Conservation (phyloP, 2,797 vertebrate species). For the Malacoraja senta region DNA sequence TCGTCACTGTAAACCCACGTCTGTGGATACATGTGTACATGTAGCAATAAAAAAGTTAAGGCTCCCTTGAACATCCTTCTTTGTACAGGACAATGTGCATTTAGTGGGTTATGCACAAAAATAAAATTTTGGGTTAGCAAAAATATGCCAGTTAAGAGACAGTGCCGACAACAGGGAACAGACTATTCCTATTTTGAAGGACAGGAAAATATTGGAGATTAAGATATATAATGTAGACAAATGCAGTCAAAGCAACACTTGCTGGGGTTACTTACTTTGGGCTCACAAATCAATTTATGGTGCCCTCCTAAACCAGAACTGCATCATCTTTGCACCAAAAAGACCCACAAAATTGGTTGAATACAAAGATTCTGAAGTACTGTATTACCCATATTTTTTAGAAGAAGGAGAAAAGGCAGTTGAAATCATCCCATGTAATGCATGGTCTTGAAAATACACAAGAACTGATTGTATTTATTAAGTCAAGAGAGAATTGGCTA, state of each 20-base stretch:
- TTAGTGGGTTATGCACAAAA: not conserved
- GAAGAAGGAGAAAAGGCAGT: not conserved
- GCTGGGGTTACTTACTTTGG: not conserved
- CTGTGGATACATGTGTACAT: not conserved
- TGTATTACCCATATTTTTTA: not conserved
- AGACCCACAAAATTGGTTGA: not conserved
- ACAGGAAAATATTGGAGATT: not conserved
- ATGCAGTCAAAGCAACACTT: no score
- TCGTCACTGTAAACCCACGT: not conserved
- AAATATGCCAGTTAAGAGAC: not conserved
- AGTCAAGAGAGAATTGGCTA: constrained; percentile 1
- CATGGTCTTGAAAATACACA: not conserved
- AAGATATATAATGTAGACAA: not conserved
- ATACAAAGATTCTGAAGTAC: not conserved
- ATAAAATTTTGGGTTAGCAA: not conserved
- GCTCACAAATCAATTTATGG: not conserved
- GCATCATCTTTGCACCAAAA: not conserved
- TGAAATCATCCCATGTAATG: not conserved
- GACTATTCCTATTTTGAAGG: not conserved
- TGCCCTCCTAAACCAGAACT: not conserved
- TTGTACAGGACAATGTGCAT: not conserved
- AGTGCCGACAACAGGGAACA: not conserved
- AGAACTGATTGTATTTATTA: not conserved
- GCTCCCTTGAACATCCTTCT: not conserved
- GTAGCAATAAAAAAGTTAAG: not conserved